Percentiles rank a stretch among this genome's conserved stretches.
Evolutionary conservation across 1,140 invertebrate genomes (phyloP).

Genomic region (Temnothorax nylanderi): DNA sequence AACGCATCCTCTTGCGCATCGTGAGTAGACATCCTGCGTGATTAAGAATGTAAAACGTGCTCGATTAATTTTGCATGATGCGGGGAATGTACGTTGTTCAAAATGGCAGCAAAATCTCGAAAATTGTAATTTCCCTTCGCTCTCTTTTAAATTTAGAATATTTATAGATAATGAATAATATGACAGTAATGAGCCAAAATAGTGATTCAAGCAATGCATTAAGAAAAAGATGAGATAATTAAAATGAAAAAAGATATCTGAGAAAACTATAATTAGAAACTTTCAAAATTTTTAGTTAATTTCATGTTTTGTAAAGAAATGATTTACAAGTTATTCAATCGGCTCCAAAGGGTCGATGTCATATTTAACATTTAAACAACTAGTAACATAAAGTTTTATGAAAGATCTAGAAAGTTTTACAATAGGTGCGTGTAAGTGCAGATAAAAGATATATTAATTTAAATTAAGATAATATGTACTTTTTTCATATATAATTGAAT

Average conservation of each 20-base stretch:
- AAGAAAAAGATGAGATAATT: neutral
- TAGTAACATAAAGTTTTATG: neutral
- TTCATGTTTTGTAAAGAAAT: neutral
- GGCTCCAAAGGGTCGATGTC: neutral
- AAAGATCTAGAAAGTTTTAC: neutral
- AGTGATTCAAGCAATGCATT: neutral
- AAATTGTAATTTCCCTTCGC: neutral
- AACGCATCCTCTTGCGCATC: slow-evolving; percentile 79
- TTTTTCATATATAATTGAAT: too few relatives aligned
- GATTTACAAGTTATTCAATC: neutral
- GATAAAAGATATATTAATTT: neutral
- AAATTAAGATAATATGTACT: neutral
- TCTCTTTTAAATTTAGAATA: too few relatives aligned
- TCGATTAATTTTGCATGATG: neutral
- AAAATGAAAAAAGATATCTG: slow-evolving; percentile 30
- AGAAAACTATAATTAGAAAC: slow-evolving; percentile 38
- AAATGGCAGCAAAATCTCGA: neutral
- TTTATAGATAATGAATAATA: neutral
- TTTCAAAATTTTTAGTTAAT: neutral
- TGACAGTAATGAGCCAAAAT: neutral
- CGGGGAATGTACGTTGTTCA: too few relatives aligned
- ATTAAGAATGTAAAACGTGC: neutral
- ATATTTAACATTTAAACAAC: neutral
- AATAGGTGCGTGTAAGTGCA: neutral
- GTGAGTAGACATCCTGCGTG: slow-evolving; percentile 81